Base-by-base conservation (phyloP, 1,140 invertebrate species). In the Euura saliciscinereae region DNA sequence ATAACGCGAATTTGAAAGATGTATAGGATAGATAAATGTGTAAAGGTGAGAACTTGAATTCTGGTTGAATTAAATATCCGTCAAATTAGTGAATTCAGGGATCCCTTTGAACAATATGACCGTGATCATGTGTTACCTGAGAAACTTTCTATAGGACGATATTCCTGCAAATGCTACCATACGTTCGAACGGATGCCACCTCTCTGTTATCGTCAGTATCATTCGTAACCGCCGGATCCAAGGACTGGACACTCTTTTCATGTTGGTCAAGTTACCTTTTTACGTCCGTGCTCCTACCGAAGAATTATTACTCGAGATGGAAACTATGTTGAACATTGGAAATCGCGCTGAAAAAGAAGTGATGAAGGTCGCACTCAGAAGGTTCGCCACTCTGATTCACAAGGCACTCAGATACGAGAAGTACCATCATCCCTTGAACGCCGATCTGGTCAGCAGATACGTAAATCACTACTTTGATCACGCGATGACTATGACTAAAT, bases 121-220 rank as follows among this genome's bases (percentile, higher is more conserved):
- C 28, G 28, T 28, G 28, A 28, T 28, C 28, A 28, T 28, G 28
- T 28, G 28, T 28, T 8, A 46, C 59, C 28, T 8, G 64, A 70
- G 28, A 28, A 28, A 28, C 28, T 28, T 64, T 66, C 73, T 76
- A 7, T 64, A 84, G 83, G 65, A 80, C 84, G 13, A 77, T 88
- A 4, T 89, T 87, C 68, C 72, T 87, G 3, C 73, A 80, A 74
- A 79, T 87, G 44, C 13, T 89, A 6, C 86, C 88, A 2, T 73
- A 85, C n/a, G 79, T 86, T 43, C 88, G 88, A 11, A 88, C 87
- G 1, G 68, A 76, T 6, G 83, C 82, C 7, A 78, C 83, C 0
- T 80, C 78, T 45, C 66, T 81, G 4, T 87, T 88, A 83, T 83
- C 10, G 75, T 79, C 65, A 79, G 86, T 45, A 44, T 87, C 2